Conservation (phyloP, 2,113 vertebrate species). For the Atrichornis clamosus region DNA sequence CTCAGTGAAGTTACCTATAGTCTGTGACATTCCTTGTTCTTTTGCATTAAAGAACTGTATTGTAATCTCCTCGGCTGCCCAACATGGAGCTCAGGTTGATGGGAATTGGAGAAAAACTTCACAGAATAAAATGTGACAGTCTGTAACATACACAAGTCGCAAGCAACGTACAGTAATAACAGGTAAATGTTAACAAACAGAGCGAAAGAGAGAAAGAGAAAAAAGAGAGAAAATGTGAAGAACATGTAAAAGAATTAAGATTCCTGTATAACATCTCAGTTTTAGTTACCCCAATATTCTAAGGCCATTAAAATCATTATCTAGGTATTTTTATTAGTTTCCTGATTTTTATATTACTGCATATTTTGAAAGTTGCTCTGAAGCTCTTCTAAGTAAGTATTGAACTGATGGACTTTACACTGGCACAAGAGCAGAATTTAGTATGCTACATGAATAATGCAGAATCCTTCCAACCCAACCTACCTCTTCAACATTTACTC, state of each 20-base stretch:
- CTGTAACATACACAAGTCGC: slow-evolving; percentile 75
- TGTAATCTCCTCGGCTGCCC: slow-evolving; percentile 68
- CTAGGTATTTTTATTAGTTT: slow-evolving; percentile 22
- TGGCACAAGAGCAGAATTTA: not conserved
- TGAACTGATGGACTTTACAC: not conserved
- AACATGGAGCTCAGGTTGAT: slow-evolving; percentile 70
- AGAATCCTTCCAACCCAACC: slow-evolving; percentile 62
- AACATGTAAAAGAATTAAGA: slow-evolving; percentile 74
- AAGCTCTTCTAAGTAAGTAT: not conserved
- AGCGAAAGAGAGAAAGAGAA: slow-evolving; percentile 70
- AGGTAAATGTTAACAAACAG: slow-evolving; percentile 75
- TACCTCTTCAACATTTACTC: slow-evolving; percentile 72
- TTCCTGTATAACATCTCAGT: slow-evolving; percentile 42
- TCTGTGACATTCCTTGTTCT: slow-evolving; percentile 70
- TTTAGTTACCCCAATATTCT: slow-evolving; percentile 46
- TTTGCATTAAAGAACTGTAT: slow-evolving; percentile 68
- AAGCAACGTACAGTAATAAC: slow-evolving; percentile 69
- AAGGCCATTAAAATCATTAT: slow-evolving; percentile 23
- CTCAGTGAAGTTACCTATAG: slow-evolving; percentile 67
- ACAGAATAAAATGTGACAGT: slow-evolving; percentile 75
- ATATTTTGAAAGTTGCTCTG: not conserved
- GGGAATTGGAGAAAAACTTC: slow-evolving; percentile 70
- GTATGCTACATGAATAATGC: slow-evolving; percentile 20
- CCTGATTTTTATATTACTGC: slow-evolving; percentile 13
- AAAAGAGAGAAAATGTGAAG: slow-evolving; percentile 75